Conservation (phyloP, 2,113 vertebrate genomes). For the Microtus pennsylvanicus region DNA sequence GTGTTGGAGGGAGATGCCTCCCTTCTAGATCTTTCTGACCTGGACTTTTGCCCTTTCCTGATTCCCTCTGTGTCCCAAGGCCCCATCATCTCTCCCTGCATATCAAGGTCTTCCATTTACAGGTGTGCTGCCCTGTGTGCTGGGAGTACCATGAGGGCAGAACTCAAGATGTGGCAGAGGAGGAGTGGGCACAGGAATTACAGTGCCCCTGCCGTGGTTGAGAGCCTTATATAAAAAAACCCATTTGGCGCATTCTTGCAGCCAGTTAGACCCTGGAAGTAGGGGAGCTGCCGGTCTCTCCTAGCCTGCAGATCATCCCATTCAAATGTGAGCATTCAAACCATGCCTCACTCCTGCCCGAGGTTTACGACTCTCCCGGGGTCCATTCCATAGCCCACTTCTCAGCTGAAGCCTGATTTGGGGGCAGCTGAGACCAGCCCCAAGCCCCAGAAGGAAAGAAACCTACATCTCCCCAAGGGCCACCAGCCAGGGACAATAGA, state of each 20-base stretch:
- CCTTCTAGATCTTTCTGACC: not conserved
- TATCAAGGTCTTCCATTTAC: not conserved
- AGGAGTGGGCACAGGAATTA: not conserved
- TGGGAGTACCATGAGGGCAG: not conserved
- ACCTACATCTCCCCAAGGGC: not conserved
- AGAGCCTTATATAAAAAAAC: not conserved
- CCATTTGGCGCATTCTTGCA: not conserved
- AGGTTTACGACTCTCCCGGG: not conserved
- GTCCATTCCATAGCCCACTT: not conserved
- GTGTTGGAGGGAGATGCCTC: not conserved
- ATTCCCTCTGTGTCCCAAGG: no score
- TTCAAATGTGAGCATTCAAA: not conserved
- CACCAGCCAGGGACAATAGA: not conserved
- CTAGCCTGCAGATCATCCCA: not conserved
- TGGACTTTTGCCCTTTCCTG: not conserved
- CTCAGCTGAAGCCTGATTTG: conserved; percentile 36
- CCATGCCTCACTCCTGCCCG: conserved; percentile 6
- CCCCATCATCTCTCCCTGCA: no score
- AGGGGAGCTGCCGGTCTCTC: not conserved
- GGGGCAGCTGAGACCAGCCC: conserved; percentile 44
- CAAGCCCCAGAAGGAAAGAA: conserved; percentile 15
- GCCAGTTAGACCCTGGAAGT: not conserved
- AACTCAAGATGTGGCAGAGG: not conserved
- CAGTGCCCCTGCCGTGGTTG: not conserved
- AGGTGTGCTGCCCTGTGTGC: rapidly evolving